A percentile compares a stretch with the other conserved stretches of the same genome.
phyloP scores from a whole-genome alignment of 2,888 invertebrate species.

The Tanytarsus gracilentus region DNA sequence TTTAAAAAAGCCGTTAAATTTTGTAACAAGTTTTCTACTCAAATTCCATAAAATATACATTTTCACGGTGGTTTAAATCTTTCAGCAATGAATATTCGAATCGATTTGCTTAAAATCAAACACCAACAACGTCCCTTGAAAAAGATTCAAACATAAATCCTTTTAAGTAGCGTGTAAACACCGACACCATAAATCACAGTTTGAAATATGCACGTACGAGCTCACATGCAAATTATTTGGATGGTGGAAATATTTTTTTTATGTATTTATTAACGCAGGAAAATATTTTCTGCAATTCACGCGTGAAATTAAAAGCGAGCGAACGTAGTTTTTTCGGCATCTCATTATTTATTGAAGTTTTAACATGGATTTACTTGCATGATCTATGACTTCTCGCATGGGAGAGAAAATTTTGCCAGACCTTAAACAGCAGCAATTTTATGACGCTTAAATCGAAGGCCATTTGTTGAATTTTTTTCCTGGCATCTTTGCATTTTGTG shows the following conservation, averaged over 20 bases:
- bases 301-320: slow-evolving; percentile 27
- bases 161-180: slow-evolving; percentile 2
- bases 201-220: slow-evolving; percentile 22
- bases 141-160: background rate
- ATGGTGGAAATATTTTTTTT: background rate
- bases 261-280: background rate
- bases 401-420: too few species aligned
- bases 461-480: background rate
- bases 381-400: too few species aligned
- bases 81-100: too few species aligned
- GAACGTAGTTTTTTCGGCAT: background rate
- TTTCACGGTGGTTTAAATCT: too few species aligned
- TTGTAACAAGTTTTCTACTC: too few species aligned
- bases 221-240: slow-evolving; percentile 26
- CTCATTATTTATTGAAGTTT: too few species aligned
- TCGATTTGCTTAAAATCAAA: too few species aligned
- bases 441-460: background rate
- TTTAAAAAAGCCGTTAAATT: too few species aligned
- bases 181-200: slow-evolving; percentile 24
- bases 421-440: background rate
- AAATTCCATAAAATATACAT: too few species aligned
- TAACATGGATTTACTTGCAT: too few species aligned
- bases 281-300: slow-evolving; percentile 19
- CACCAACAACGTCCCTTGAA: too few species aligned
- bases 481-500: background rate